Evolutionary conservation across 2,797 vertebrate species (phyloP).

Genomic region (Gymnoscopelus microlampas): DNA sequence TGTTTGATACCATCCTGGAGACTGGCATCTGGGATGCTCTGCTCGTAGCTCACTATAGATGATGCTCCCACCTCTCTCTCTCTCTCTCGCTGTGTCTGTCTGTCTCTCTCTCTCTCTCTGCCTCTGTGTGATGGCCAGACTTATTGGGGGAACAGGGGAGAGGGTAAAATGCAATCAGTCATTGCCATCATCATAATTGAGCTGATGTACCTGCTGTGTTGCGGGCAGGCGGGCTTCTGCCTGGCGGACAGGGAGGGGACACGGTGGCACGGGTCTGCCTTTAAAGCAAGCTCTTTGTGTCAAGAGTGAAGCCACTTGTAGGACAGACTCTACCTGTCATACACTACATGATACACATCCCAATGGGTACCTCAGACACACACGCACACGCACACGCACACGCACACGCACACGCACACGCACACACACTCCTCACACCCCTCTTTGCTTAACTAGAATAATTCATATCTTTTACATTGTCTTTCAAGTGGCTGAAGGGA

Average conservation of each 20-base stretch:
- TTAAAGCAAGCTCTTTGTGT: conserved; percentile 60
- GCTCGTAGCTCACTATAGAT: conserved; percentile 68
- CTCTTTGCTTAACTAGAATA: conserved; percentile 13
- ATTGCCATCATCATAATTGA: conserved; percentile 79
- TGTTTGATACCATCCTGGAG: conserved; percentile 80
- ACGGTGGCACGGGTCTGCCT: conserved; percentile 54
- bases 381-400: conserved; percentile 62
- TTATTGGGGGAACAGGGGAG: conserved; percentile 70
- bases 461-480: no score
- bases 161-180: conserved; percentile 79
- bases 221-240: neutral
- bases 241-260: conserved; percentile 67
- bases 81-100: conserved; percentile 29
- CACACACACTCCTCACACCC: neutral
- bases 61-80: conserved; percentile 40
- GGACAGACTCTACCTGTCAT: conserved; percentile 64
- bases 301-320: conserved; percentile 63
- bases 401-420: conserved; percentile 47
- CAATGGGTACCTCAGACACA: conserved; percentile 58
- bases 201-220: conserved; percentile 66
- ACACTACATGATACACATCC: conserved; percentile 31
- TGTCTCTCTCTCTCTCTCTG: conserved; percentile 39
- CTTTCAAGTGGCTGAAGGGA: no score
- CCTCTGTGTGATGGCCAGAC: conserved; percentile 69
- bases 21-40: conserved; percentile 74